phyloP scores from a whole-genome alignment of 2,888 invertebrate genomes.

The Agelastica alni region DNA sequence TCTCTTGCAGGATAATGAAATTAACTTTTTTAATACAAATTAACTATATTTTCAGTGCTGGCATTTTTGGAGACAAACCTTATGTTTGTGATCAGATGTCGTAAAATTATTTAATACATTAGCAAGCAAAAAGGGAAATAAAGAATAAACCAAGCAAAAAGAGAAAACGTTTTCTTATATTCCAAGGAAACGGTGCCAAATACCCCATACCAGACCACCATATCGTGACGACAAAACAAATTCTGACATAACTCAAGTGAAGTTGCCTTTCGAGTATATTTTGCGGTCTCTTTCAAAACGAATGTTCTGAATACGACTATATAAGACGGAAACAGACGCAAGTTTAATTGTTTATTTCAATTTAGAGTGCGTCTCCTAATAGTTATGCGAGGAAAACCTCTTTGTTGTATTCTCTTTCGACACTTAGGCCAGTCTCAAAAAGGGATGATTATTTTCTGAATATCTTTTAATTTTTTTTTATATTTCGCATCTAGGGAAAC shows the following conservation, averaged over 20 bases:
- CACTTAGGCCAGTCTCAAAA: conserved; percentile 3
- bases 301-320: conserved; percentile 27
- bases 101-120: too few relatives aligned
- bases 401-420: conserved; percentile 40
- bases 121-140: too few relatives aligned
- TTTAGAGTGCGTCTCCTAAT: conserved; percentile 47
- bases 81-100: too few relatives aligned
- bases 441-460: too few relatives aligned
- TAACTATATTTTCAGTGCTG: too few relatives aligned
- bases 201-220: conserved; percentile 18
- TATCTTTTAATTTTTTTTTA: too few relatives aligned
- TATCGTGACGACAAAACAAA: conserved; percentile 7
- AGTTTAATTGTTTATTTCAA: conserved; percentile 49
- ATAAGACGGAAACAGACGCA: conserved; percentile 31
- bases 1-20: too few relatives aligned
- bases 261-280: conserved; percentile 27
- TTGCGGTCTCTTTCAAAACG: conserved; percentile 32
- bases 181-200: conserved; percentile 4
- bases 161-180: conserved; percentile 1
- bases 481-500: too few relatives aligned
- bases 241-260: conserved; percentile 14
- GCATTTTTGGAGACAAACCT: too few relatives aligned
- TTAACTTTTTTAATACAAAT: too few relatives aligned
- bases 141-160: too few relatives aligned
- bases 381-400: conserved; percentile 41